Percentiles rank a stretch among this genome's conserved stretches.
These are phyloP conservation scores for Lordiphosa stackelbergi DNA, from an alignment of 1,140 invertebrate genomes.

Conservation along the genomic window DNA sequence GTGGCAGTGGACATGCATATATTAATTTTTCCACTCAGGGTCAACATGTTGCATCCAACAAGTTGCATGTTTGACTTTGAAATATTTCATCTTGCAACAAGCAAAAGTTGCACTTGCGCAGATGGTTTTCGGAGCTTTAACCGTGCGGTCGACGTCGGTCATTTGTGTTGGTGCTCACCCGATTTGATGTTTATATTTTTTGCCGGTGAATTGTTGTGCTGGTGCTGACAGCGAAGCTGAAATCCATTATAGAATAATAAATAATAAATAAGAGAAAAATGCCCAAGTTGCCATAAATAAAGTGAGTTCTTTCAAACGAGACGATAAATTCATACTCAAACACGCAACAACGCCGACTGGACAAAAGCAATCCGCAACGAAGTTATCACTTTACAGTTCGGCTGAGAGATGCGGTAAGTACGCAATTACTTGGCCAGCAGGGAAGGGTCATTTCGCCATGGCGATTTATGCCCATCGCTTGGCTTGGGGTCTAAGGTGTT, in stretches of 20 bases:
- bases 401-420: constrained; percentile 22
- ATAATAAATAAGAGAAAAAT: constrained; percentile 45
- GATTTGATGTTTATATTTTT: constrained; percentile 1
- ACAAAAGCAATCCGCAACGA: constrained; percentile 29
- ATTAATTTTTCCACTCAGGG: neutral
- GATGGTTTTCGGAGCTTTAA: constrained; percentile 26
- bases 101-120: neutral
- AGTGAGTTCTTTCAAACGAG: constrained; percentile 44
- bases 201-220: constrained; percentile 40
- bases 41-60: constrained; percentile 39
- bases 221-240: constrained; percentile 36
- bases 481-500: constrained; percentile 43
- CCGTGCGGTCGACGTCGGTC: constrained; percentile 20
- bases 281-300: constrained; percentile 41
- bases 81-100: neutral
- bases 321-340: constrained; percentile 49
- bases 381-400: constrained; percentile 31
- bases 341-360: constrained; percentile 31
- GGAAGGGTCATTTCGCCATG: constrained; percentile 27
- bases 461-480: constrained; percentile 35
- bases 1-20: neutral
- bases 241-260: constrained; percentile 53
- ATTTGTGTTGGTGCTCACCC: neutral
- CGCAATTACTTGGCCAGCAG: constrained; percentile 35
- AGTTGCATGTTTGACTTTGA: constrained; percentile 3